A percentile compares a stretch with the other conserved stretches of the same genome.
These are phyloP conservation scores for Hassar affinis DNA, from an alignment of 2,113 vertebrate species.

Conservation along the genomic window DNA sequence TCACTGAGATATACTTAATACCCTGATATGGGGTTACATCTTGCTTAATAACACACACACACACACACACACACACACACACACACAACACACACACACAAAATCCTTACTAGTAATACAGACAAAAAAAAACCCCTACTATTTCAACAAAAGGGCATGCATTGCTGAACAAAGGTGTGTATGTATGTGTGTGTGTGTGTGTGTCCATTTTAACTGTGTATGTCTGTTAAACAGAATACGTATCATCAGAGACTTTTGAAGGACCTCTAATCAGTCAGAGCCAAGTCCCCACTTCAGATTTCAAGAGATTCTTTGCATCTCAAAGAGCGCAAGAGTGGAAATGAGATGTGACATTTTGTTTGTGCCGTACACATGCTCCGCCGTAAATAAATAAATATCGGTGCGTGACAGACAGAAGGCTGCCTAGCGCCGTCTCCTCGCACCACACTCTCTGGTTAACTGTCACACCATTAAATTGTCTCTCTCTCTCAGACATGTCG, in stretches of 20 bases:
- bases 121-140: background rate
- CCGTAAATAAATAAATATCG: conserved; percentile 94
- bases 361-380: conserved; percentile 62
- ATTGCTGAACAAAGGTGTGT: background rate
- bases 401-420: conserved; percentile 86
- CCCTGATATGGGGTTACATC: conserved; percentile 43
- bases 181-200: conserved; percentile 18
- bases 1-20: conserved; percentile 42
- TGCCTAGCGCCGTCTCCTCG: conserved; percentile 71
- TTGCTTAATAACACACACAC: conserved; percentile 9
- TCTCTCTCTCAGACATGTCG: conserved; percentile 85
- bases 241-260: conserved; percentile 67
- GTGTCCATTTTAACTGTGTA: conserved; percentile 35
- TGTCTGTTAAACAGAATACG: conserved; percentile 39
- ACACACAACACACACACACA: background rate
- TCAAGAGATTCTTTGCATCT: conserved; percentile 74
- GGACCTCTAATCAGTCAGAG: conserved; percentile 69
- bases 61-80: background rate
- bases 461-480: conserved; percentile 95
- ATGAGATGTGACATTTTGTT: conserved; percentile 82
- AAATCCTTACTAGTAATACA: conserved; percentile 12
- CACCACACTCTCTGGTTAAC: conserved; percentile 84
- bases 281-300: conserved; percentile 66
- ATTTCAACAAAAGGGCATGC: conserved; percentile 24
- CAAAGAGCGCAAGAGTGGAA: conserved; percentile 71